A percentile compares a stretch with the other conserved stretches of the same genome.
phyloP scores from a whole-genome alignment of 92 coral and sea anemone species.

The Heteractis magnifica region DNA sequence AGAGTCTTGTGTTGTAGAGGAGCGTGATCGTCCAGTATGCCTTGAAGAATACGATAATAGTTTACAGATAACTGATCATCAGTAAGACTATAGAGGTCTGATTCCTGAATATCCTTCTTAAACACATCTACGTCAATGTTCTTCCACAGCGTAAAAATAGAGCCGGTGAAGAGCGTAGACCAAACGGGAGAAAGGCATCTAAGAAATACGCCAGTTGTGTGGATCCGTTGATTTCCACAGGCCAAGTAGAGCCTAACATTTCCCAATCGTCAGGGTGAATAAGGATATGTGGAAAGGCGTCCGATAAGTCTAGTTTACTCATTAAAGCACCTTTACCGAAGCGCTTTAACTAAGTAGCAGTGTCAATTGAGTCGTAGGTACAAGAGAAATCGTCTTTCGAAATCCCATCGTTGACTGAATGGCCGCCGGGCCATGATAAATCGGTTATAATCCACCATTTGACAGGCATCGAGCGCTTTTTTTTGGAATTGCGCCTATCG shows the following conservation, averaged over 20 bases:
- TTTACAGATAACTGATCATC: conserved; percentile 1
- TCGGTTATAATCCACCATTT: conserved; percentile 42
- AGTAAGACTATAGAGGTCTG: not conserved
- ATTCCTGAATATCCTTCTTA: conserved; percentile 1
- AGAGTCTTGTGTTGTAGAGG: conserved; percentile 18
- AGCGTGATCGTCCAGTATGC: conserved; percentile 17
- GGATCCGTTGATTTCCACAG: not conserved
- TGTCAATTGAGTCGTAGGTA: conserved; percentile 25
- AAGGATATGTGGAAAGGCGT: conserved; percentile 46
- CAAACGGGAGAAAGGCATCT: conserved; percentile 35
- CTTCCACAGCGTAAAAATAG: conserved; percentile 37
- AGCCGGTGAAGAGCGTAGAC: conserved; percentile 37
- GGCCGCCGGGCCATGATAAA: conserved; percentile 34
- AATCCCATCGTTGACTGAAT: not conserved
- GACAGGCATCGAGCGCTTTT: conserved; percentile 34
- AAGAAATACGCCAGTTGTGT: conserved; percentile 32
- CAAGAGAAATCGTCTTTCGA: conserved; percentile 25
- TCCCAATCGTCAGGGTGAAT: conserved; percentile 36
- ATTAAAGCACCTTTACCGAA: conserved; percentile 35
- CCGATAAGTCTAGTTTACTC: conserved; percentile 51
- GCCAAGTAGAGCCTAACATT: conserved; percentile 47
- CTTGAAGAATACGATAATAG: not conserved
- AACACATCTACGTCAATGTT: conserved; percentile 8
- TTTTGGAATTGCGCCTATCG: conserved; percentile 42
- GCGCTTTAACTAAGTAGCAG: conserved; percentile 20